Conservation (phyloP, 2,888 invertebrate genomes). For the Drosophila neonasuta region DNA sequence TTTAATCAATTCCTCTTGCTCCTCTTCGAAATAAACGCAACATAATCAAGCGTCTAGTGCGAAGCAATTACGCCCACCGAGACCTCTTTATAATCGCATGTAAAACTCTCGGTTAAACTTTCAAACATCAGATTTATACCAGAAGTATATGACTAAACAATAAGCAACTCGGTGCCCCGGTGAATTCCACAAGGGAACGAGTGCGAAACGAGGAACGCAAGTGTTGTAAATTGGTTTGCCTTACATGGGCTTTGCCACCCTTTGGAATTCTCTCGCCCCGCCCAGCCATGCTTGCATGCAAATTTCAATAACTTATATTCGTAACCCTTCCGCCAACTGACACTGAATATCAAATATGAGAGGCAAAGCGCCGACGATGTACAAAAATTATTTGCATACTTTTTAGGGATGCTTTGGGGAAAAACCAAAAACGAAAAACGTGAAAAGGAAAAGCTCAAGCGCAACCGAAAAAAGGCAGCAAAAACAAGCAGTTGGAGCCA, state of each 20-base stretch:
- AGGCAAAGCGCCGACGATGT: constrained; percentile 56
- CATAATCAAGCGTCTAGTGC: constrained; percentile 37
- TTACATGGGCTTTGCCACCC: constrained; percentile 12
- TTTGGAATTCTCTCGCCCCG: neutral
- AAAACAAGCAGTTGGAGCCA: constrained; percentile 36
- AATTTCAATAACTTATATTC: constrained; percentile 77
- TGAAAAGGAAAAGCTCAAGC: constrained; percentile 1
- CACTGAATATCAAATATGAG: constrained; percentile 76
- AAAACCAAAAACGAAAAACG: neutral
- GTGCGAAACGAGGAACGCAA: constrained; percentile 29
- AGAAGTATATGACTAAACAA: constrained; percentile 61
- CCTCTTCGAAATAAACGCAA: constrained; percentile 27
- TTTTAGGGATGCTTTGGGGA: constrained; percentile 68
- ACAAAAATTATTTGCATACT: constrained; percentile 75
- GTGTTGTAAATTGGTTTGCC: constrained; percentile 48
- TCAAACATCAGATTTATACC: constrained; percentile 47
- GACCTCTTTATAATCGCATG: constrained; percentile 30
- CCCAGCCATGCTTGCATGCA: constrained; percentile 56
- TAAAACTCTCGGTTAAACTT: constrained; percentile 12
- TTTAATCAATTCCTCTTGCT: neutral
- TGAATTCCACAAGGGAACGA: constrained; percentile 6
- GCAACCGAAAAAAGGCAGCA: constrained; percentile 35
- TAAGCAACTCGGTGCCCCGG: constrained; percentile 45
- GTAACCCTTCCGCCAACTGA: constrained; percentile 74
- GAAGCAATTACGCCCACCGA: constrained; percentile 54